These are phyloP conservation scores for Maccullochella peelii DNA, from an alignment of 2,113 vertebrate species.

Conservation along the genomic window DNA sequence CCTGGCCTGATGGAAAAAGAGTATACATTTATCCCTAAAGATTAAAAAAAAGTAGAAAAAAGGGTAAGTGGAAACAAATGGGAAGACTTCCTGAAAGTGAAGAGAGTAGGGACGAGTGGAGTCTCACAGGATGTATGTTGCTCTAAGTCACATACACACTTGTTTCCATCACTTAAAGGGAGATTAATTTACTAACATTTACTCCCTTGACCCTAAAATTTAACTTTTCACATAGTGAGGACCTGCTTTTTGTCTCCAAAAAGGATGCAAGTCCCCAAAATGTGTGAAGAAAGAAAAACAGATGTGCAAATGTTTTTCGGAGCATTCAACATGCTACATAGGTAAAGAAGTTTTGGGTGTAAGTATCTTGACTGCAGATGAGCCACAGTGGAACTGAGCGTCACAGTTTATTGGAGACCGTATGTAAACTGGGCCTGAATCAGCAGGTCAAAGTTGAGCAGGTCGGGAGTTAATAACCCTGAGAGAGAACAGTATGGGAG, in stretches of 20 bases:
- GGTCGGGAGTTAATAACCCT: constrained; percentile 18
- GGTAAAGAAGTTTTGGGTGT: no score
- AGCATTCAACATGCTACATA: no score
- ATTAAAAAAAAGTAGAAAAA: background rate
- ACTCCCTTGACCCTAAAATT: background rate
- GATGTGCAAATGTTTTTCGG: no score
- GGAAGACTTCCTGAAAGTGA: constrained; percentile 30
- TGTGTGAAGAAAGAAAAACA: background rate
- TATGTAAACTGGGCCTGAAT: background rate
- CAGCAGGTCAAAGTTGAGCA: constrained; percentile 23
- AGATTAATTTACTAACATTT: background rate
- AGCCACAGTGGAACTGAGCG: no score
- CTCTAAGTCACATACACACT: background rate
- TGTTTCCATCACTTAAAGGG: background rate
- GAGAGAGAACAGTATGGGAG: constrained; percentile 22
- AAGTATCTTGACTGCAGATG: no score
- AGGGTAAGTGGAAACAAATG: background rate
- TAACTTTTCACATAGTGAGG: background rate
- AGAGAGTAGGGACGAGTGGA: background rate
- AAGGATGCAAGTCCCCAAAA: background rate
- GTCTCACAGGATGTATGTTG: constrained; percentile 52
- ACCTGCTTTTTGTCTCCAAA: background rate
- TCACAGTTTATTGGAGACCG: no score
- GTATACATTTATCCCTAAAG: background rate
- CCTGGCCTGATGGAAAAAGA: constrained; percentile 5